Percentiles rank a stretch among this genome's conserved stretches.
phyloP scores from a whole-genome alignment of 2,113 vertebrate species.

The Myotis yumanensis region DNA sequence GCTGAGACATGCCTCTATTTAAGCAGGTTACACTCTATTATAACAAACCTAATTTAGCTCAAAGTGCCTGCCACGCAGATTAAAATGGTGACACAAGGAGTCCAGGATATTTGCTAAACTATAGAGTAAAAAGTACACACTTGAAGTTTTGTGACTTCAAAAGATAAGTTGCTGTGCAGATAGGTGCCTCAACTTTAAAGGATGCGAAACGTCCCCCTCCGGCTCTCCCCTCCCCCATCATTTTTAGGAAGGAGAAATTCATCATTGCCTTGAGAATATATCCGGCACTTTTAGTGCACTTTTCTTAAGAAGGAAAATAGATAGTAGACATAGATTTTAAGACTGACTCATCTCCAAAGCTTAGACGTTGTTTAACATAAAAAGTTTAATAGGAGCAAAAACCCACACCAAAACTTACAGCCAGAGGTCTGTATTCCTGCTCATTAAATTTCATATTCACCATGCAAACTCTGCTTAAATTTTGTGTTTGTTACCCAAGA shows the following conservation, averaged over 20 bases:
- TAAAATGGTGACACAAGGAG: neutral
- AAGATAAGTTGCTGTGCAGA: neutral
- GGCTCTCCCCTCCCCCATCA: too few relatives aligned
- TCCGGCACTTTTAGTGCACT: neutral
- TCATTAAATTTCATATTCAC: neutral
- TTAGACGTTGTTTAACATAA: neutral
- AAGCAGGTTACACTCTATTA: slow-evolving; percentile 40
- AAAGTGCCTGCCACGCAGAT: slow-evolving; percentile 1
- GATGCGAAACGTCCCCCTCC: neutral
- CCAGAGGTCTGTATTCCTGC: neutral
- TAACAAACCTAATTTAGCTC: slow-evolving; percentile 54
- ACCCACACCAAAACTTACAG: neutral
- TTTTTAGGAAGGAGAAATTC: slow-evolving; percentile 42
- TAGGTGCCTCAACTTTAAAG: neutral
- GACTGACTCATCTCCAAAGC: neutral
- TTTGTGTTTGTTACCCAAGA: neutral
- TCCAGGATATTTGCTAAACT: slow-evolving; percentile 20
- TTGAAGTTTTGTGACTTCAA: neutral
- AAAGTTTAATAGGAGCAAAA: neutral
- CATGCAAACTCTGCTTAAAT: neutral
- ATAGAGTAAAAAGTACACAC: neutral
- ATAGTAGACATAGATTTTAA: neutral
- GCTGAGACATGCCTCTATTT: slow-evolving; percentile 57
- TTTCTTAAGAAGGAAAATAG: slow-evolving; percentile 13
- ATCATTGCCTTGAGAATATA: neutral